These are phyloP conservation scores for Tupaia chinensis DNA, from an alignment of 2,113 vertebrate genomes.

Conservation along the genomic window DNA sequence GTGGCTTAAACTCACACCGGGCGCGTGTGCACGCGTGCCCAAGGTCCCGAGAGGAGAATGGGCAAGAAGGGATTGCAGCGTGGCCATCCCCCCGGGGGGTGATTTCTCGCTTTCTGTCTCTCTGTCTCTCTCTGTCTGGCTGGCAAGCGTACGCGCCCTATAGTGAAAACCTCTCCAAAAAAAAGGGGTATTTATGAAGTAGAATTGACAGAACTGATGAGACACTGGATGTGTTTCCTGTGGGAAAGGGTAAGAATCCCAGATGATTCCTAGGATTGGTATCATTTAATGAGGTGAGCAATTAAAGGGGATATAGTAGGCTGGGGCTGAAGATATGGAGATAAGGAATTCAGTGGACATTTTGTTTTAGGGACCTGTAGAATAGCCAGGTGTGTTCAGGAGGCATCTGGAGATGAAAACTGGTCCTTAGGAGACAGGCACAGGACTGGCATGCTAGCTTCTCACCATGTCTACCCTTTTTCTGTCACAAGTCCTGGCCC, in stretches of 20 bases:
- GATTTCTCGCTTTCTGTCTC: too few species aligned
- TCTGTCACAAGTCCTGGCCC: neutral
- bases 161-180: too few species aligned
- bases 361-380: neutral
- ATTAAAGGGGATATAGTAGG: neutral
- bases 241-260: neutral
- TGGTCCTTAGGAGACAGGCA: neutral
- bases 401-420: neutral
- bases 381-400: neutral
- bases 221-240: neutral
- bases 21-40: too few species aligned
- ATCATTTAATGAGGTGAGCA: conserved; percentile 46
- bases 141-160: too few species aligned
- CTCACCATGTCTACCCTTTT: neutral
- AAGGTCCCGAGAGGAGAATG: too few species aligned
- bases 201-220: neutral
- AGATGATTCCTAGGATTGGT: neutral
- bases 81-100: too few species aligned
- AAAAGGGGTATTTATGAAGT: neutral
- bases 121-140: too few species aligned
- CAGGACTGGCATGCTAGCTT: neutral
- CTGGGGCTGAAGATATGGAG: neutral
- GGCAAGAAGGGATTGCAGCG: too few species aligned
- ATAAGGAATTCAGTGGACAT: neutral
- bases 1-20: too few species aligned